Evolutionary conservation across 2,888 invertebrate genomes (phyloP).

Genomic region (Thelaira solivaga): DNA sequence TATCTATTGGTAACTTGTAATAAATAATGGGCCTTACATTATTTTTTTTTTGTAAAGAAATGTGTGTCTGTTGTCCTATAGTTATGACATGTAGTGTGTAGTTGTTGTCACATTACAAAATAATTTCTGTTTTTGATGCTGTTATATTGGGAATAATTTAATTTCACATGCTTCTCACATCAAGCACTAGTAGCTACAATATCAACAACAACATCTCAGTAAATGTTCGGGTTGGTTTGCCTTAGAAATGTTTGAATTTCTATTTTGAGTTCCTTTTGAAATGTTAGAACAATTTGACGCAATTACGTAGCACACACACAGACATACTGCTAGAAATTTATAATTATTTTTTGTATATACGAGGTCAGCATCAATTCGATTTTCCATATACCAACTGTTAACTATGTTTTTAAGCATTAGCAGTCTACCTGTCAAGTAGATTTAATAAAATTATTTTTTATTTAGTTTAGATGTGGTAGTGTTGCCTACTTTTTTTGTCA

Average conservation of each 20-base stretch:
- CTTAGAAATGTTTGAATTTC: background rate
- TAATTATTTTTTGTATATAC: background rate
- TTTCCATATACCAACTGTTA: background rate
- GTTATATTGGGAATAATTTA: conserved; percentile 28
- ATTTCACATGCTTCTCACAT: conserved; percentile 49
- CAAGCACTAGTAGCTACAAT: conserved; percentile 5
- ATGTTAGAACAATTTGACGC: background rate
- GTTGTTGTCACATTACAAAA: conserved; percentile 1
- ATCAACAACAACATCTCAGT: conserved; percentile 24
- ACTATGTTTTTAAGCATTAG: background rate
- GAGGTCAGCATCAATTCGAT: background rate
- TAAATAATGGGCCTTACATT: too few relatives aligned
- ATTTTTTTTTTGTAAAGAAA: too few relatives aligned
- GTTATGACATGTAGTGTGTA: background rate
- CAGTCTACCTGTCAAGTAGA: too few relatives aligned
- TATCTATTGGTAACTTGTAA: too few relatives aligned
- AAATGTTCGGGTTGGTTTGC: conserved; percentile 5
- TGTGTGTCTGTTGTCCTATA: background rate
- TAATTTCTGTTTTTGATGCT: conserved; percentile 8
- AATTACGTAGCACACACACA: background rate
- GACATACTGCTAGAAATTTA: too few relatives aligned
- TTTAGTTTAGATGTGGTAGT: too few relatives aligned
- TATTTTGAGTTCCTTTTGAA: background rate
- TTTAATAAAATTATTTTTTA: too few relatives aligned
- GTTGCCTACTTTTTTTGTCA: too few relatives aligned